phyloP scores from a whole-genome alignment of 23 tunicate genomes.

The Phallusia fumigata region DNA sequence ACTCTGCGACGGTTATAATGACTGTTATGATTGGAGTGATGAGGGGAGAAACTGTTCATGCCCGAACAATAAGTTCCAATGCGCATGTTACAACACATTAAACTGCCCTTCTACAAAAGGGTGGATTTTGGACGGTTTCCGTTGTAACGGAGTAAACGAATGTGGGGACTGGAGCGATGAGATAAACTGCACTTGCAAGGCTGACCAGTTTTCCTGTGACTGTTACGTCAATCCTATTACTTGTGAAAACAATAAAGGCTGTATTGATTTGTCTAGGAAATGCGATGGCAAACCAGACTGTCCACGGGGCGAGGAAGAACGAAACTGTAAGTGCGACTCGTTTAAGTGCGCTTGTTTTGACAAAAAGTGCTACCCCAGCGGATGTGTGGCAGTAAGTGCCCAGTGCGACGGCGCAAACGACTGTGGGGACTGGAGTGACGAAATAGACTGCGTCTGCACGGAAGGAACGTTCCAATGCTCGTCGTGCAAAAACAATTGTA shows the following conservation, averaged over 20 bases:
- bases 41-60: neutral
- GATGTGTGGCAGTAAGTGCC: neutral
- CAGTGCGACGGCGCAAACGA: neutral
- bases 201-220: neutral
- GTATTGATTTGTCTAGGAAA: neutral
- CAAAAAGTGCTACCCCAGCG: neutral
- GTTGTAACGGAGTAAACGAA: neutral
- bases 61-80: neutral
- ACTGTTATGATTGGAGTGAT: neutral
- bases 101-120: neutral
- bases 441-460: neutral
- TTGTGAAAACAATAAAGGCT: neutral
- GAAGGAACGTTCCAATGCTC: no score
- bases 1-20: neutral
- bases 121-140: neutral
- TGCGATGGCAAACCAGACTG: neutral
- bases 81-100: neutral
- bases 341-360: neutral
- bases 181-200: neutral
- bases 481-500: no score
- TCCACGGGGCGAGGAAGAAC: neutral
- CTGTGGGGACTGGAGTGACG: conserved; percentile 1
- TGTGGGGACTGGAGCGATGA: conserved; percentile 3
- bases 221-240: neutral
- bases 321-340: neutral